Conservation (phyloP, 1,140 invertebrate genomes). For the Achroia grisella region DNA sequence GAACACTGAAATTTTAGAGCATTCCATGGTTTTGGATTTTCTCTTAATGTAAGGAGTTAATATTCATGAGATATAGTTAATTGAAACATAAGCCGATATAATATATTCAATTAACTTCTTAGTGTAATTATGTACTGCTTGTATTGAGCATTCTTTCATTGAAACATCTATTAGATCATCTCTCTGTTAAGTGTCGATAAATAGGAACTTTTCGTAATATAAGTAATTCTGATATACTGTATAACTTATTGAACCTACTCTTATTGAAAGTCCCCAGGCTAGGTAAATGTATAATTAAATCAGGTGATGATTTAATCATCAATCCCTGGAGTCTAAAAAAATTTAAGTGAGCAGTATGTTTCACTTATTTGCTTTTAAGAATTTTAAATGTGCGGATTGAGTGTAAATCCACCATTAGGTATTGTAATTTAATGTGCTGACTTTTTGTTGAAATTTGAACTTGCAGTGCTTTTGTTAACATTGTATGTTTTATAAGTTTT, state of each 20-base stretch:
- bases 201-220: slow-evolving; percentile 4
- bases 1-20: slow-evolving; percentile 35
- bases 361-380: slow-evolving; percentile 14
- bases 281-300: slow-evolving; percentile 17
- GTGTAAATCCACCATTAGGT: slow-evolving; percentile 25
- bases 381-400: slow-evolving; percentile 23
- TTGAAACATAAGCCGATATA: slow-evolving; percentile 26
- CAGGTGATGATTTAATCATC: slow-evolving; percentile 48
- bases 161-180: slow-evolving; percentile 9
- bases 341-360: slow-evolving; percentile 7
- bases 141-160: slow-evolving; percentile 18
- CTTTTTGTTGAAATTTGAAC: slow-evolving; percentile 52
- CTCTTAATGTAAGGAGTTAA: slow-evolving; percentile 12
- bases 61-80: slow-evolving; percentile 22
- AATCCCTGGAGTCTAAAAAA: slow-evolving; percentile 21
- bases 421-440: slow-evolving; percentile 48
- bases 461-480: slow-evolving; percentile 65
- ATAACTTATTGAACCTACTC: background rate
- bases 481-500: slow-evolving; percentile 44
- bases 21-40: slow-evolving; percentile 50
- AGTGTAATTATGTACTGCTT: slow-evolving; percentile 37
- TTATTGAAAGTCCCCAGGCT: slow-evolving; percentile 16
- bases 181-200: slow-evolving; percentile 2
- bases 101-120: slow-evolving; percentile 28
- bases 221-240: background rate